Conservation (phyloP, 2,113 vertebrate genomes). For the Eublepharis macularius region DNA sequence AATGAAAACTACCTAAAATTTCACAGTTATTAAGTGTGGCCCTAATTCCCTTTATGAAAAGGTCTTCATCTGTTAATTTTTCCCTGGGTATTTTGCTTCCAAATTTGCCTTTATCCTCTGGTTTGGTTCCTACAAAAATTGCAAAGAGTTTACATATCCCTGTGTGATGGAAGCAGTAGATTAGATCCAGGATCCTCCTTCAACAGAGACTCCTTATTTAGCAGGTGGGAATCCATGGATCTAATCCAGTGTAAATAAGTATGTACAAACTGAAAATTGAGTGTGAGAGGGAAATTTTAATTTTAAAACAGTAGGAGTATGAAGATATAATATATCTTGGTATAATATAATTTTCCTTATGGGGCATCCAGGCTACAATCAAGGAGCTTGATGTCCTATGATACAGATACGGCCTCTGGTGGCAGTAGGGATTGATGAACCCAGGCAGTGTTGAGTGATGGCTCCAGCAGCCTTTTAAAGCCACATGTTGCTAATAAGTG, state of each 20-base stretch:
- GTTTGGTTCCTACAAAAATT: no score
- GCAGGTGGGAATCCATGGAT: no score
- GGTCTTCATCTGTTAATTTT: no score
- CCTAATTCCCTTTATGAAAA: no score
- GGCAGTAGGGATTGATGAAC: neutral
- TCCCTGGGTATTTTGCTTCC: no score
- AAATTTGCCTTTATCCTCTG: no score
- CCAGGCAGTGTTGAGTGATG: neutral
- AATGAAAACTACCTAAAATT: no score
- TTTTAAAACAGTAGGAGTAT: neutral
- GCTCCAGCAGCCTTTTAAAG: neutral
- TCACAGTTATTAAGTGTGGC: no score
- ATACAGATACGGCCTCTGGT: rapidly evolving
- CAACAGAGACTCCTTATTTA: no score
- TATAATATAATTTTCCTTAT: neutral
- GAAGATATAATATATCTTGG: neutral
- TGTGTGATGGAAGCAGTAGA: no score
- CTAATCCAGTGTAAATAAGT: neutral
- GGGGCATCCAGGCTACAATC: neutral
- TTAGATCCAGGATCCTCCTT: no score
- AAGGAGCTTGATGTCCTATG: neutral
- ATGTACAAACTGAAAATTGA: neutral
- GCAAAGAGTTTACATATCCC: no score
- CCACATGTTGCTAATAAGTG: neutral
- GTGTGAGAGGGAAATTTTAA: neutral